Evolutionary conservation across 2,888 invertebrate species (phyloP).

Genomic region (Apomyelois bistriatella): DNA sequence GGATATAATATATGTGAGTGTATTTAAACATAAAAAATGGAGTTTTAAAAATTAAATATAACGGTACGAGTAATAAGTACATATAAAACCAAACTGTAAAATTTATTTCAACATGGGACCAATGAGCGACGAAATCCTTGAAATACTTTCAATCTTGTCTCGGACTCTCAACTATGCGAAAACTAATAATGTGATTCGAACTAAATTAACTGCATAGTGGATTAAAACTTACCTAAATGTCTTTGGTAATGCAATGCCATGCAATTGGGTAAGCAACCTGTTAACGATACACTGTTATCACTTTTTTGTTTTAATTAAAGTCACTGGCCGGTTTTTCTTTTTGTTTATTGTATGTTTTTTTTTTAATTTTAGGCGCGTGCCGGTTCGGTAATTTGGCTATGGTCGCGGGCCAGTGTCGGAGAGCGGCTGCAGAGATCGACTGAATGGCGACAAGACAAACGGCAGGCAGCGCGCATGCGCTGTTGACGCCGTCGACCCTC

Average conservation of each 20-base stretch:
- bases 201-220: constrained; percentile 41
- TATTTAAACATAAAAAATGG: too few relatives aligned
- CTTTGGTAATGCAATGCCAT: constrained; percentile 24
- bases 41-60: neutral
- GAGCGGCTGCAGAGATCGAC: constrained; percentile 70
- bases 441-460: constrained; percentile 35
- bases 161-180: constrained; percentile 55
- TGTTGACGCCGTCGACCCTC: constrained; percentile 44
- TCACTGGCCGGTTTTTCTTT: constrained; percentile 14
- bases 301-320: neutral
- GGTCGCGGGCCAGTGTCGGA: constrained; percentile 42
- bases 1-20: too few relatives aligned
- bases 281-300: constrained; percentile 28
- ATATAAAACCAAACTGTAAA: constrained; percentile 1
- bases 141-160: constrained; percentile 76
- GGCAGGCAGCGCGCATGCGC: constrained; percentile 31
- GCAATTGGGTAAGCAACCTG: constrained; percentile 30
- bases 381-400: constrained; percentile 23
- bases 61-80: too few relatives aligned
- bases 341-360: constrained; percentile 27
- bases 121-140: constrained; percentile 71
- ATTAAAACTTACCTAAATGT: constrained; percentile 53
- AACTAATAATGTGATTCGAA: constrained; percentile 58
- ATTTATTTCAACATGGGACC: constrained; percentile 28
- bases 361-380: constrained; percentile 30